These are phyloP conservation scores for Micrasema minimum DNA, from an alignment of 1,140 invertebrate genomes.

Conservation along the genomic window DNA sequence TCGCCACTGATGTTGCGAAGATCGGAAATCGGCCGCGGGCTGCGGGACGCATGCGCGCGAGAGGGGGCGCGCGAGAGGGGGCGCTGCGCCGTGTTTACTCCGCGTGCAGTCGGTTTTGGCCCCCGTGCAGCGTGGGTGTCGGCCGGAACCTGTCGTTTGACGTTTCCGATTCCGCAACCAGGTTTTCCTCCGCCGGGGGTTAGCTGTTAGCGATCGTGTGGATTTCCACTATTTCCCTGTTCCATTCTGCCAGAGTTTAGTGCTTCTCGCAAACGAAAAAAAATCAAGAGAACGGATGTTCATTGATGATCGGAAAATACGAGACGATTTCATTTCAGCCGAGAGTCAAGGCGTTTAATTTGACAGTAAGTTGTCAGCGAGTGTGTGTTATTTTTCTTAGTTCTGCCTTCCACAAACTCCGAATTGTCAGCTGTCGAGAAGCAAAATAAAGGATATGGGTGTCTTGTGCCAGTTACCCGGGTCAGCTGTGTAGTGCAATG, in stretches of 20 bases:
- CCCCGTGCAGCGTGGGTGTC: slow-evolving; percentile 36
- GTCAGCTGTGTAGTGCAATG: slow-evolving; percentile 16
- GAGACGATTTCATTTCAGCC: too few species aligned
- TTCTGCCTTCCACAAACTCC: too few species aligned
- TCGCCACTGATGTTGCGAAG: background rate
- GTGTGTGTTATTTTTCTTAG: too few species aligned
- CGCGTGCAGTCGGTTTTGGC: slow-evolving; percentile 36
- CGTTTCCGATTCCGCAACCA: slow-evolving; percentile 29
- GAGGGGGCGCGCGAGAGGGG: slow-evolving; percentile 4
- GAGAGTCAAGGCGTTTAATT: too few species aligned
- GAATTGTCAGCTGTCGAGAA: too few species aligned
- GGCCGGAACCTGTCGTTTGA: slow-evolving; percentile 21
- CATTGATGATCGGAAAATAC: too few species aligned
- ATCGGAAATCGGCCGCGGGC: background rate
- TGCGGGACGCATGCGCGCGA: slow-evolving; percentile 21
- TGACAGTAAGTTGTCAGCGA: too few species aligned
- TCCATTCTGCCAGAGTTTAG: too few species aligned
- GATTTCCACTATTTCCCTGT: background rate
- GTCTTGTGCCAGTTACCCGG: too few species aligned
- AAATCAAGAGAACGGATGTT: too few species aligned
- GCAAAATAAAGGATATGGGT: too few species aligned
- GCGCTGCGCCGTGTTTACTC: slow-evolving; percentile 18
- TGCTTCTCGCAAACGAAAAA: too few species aligned
- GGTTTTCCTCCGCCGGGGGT: slow-evolving; percentile 6
- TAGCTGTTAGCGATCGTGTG: slow-evolving; percentile 2